Conservation (phyloP, 2,888 invertebrate species). For the Perithous albicinctus region DNA sequence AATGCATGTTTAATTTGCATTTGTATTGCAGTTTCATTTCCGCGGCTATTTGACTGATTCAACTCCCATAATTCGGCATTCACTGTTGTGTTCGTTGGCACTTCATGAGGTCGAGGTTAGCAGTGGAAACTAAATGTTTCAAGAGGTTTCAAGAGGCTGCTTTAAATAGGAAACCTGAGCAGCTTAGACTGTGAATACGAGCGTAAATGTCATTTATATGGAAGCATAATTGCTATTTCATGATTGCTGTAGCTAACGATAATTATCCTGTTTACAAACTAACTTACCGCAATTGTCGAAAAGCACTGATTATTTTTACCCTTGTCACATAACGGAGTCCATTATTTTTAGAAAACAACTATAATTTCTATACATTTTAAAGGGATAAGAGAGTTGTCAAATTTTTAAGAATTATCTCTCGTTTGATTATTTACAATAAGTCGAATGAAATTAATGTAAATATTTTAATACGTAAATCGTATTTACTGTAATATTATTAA, state of each 20-base stretch:
- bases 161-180: conserved; percentile 1
- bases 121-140: not conserved
- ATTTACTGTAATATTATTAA: too few relatives aligned
- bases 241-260: not conserved
- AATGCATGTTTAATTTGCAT: not conserved
- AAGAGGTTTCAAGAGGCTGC: conserved; percentile 1
- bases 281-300: not conserved
- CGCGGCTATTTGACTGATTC: not conserved
- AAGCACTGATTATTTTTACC: too few relatives aligned
- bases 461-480: too few relatives aligned
- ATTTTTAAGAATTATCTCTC: too few relatives aligned
- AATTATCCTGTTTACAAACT: not conserved
- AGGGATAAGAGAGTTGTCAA: too few relatives aligned
- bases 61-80: not conserved
- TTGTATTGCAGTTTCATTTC: not conserved
- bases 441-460: too few relatives aligned
- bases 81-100: conserved; percentile 2
- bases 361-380: not conserved
- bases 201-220: conserved; percentile 15
- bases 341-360: not conserved
- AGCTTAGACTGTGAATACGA: not conserved
- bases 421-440: too few relatives aligned
- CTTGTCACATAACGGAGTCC: not conserved
- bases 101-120: not conserved
- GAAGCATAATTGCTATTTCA: not conserved